Evolutionary conservation across 1,140 invertebrate genomes (phyloP), one percentile per base, ranked within the genome.

Genomic region (Panulirus ornatus): DNA sequence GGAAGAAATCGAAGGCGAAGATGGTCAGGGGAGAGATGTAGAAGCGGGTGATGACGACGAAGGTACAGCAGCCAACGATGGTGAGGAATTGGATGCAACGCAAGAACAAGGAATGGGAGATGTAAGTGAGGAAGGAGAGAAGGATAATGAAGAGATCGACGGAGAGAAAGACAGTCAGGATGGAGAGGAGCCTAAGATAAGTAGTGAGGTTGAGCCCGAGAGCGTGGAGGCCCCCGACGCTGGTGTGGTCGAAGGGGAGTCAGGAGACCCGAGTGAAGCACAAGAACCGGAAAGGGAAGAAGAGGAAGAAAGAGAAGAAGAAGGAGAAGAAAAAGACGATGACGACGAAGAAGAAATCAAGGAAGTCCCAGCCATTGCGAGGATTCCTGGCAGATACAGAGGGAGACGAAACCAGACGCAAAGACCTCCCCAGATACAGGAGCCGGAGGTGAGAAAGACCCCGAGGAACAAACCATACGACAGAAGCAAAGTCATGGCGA

Each of bases 301-400:
- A 5, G 27, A 81, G 16, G 34, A 19, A 2, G 5, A 42, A 70
- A 44, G 11, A 8, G 1, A 70, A 47, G 40, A 40, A 27, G 66
- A 44, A 9, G 88, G 42, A 6, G 54, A 34, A 82, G 81, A 82
- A 19, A 51, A 70, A 76, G 73, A 78, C 27, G 34, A 14, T 40
- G 75, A 78, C 79, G 75, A 85, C 34, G 81, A 84, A 36, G 87
- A 85, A 47, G 87, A 86, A 40, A 91, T 88, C 16, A 58, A 66
- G 40, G 88, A 85, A 30, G n/a, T 84, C n/a, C 82, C 84, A 38
- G 82, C 83, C 85, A 44, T 89, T 63, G 71, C 86, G 16, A 88
- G 66, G 58, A 66, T 88, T 34, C 38, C 82, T n/a, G 84, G 82
- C 8, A 38, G 40, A 19, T 44, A 44, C 40, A 51, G 44, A 84